A percentile compares a stretch with the other conserved stretches of the same genome.
Evolutionary conservation across 2,113 vertebrate genomes (phyloP).

Genomic region (Apteryx owenii): DNA sequence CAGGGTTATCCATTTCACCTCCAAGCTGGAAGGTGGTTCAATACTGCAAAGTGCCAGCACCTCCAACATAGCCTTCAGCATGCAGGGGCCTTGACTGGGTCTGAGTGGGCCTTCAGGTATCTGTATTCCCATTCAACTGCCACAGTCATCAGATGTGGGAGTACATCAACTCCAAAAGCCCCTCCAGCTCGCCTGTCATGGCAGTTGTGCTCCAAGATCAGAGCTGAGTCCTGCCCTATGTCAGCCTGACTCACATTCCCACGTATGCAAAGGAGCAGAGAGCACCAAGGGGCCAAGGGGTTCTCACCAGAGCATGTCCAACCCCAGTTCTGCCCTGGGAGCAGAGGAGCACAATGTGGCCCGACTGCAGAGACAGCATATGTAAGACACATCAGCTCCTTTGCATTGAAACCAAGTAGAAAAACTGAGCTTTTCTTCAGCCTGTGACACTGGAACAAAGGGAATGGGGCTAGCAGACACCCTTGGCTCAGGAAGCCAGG

Average conservation of each 20-base stretch:
- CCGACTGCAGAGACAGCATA: background rate
- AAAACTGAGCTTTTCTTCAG: too few relatives aligned
- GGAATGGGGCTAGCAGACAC: too few relatives aligned
- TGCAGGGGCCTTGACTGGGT: background rate
- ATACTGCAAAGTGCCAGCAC: fast-evolving
- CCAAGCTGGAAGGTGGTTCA: background rate
- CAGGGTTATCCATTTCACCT: background rate
- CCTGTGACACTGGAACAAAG: too few relatives aligned
- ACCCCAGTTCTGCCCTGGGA: background rate
- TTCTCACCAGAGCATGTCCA: background rate
- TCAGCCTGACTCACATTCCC: fast-evolving
- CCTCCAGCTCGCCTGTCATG: background rate
- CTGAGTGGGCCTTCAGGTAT: background rate
- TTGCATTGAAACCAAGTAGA: background rate
- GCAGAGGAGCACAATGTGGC: fast-evolving
- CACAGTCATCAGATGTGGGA: background rate
- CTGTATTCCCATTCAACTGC: background rate
- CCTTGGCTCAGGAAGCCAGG: background rate
- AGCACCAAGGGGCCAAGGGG: too few relatives aligned
- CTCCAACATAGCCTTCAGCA: background rate
- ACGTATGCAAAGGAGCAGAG: background rate
- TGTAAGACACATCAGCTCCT: background rate
- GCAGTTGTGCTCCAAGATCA: background rate
- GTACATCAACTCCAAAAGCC: background rate
- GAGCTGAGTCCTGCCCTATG: background rate